phyloP scores from a whole-genome alignment of 1,140 invertebrate species.

The Drosophila navojoa region DNA sequence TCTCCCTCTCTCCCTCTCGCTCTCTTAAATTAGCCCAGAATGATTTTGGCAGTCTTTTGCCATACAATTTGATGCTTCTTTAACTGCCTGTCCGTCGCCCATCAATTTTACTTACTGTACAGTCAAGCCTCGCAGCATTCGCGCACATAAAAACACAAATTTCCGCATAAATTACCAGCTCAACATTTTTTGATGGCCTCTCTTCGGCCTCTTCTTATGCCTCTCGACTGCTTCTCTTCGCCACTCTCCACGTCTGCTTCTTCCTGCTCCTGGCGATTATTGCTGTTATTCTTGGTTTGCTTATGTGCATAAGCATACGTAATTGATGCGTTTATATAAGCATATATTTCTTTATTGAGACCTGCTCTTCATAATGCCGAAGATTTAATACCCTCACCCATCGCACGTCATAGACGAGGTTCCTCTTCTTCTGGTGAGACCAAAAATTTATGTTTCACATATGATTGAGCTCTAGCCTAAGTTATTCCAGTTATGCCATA shows the following conservation, averaged over 20 bases:
- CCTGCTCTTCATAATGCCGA: neutral
- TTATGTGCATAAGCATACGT: conserved; percentile 44
- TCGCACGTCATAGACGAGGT: too few relatives aligned
- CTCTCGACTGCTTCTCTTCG: neutral
- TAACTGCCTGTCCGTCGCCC: conserved; percentile 67
- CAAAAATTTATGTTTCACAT: too few relatives aligned
- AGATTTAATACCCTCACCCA: neutral
- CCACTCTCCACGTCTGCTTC: neutral
- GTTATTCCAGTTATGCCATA: too few relatives aligned
- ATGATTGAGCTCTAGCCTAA: too few relatives aligned
- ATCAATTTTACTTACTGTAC: conserved; percentile 64
- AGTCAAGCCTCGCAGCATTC: conserved; percentile 37
- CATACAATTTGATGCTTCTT: conserved; percentile 57
- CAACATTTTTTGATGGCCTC: conserved; percentile 53
- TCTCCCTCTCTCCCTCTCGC: neutral
- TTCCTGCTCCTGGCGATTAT: too few relatives aligned
- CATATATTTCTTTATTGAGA: conserved; percentile 6
- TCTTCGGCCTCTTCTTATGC: neutral
- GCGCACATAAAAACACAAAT: conserved; percentile 73
- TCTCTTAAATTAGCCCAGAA: conserved; percentile 53
- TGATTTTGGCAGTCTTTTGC: conserved; percentile 34
- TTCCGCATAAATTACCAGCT: conserved; percentile 73
- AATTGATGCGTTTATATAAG: conserved; percentile 37
- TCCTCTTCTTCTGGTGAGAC: too few relatives aligned
- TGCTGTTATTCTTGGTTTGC: conserved; percentile 9